Evolutionary conservation across 2,113 vertebrate genomes (phyloP), one percentile per base, ranked within the genome.

Genomic region (Rhinoderma darwinii): DNA sequence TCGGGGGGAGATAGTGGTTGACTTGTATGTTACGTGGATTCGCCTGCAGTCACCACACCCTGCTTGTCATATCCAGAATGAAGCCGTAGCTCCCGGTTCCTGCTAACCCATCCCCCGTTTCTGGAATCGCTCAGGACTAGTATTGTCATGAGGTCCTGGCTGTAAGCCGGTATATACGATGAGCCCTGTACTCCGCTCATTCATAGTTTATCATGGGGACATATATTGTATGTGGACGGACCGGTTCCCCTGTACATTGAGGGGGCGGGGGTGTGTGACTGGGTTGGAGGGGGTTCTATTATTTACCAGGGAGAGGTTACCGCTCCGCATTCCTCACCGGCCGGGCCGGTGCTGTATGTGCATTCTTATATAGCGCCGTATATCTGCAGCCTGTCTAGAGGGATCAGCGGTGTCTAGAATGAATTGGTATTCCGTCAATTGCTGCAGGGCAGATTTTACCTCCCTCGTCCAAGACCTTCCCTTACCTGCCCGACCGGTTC

Each of bases 311-410:
- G 82, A 72, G 82, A 14, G 63, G 59, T 83, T 44, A 51, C 20
- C 32, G 15, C 41, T 82, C 41, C 43, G 18, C 80, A 82, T 82
- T 82, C 82, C 54, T 72, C 9, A 3, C 82, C 32, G 8, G 66
- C 44, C 32, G 10, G 70, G n/a, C 82, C 25, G 27, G 81, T 70
- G 22, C 4, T 30, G 3, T 50, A 11, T 51, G 20, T 56, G 11
- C 18, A 20, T 4, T 30, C 6, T 17, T 51, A 7, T 35, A 18
- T 4, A 47, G 1, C 3, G 14, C 5, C 9, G 12, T 22, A 17
- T 25, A 44, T 44, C 25, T 30, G 27, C 18, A 20, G 27, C 17
- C 27, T 51, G 20, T 50, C n/a, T n/a, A 25, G 10, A 73, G 72
- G 37, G 39, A 75, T 44, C 22, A 37, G 25, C 22, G 17, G 14